Conservation (phyloP, 1,140 invertebrate species). For the Lordiphosa collinella region DNA sequence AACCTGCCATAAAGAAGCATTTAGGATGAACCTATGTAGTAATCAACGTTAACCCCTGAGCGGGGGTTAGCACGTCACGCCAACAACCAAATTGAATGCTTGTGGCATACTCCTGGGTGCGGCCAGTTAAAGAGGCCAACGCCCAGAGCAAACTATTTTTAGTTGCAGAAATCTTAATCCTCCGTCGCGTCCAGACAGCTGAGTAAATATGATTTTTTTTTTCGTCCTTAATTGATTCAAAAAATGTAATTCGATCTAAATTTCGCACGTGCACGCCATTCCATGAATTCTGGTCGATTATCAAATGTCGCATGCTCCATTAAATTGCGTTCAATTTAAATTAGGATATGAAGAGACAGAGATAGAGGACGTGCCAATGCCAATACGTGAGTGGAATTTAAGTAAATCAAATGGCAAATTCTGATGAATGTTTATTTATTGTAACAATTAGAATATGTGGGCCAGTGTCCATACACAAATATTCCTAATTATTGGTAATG, state of each 20-base stretch:
- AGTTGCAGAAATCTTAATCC: constrained; percentile 21
- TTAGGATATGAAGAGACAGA: constrained; percentile 10
- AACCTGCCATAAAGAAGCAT: constrained; percentile 45
- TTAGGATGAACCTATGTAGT: constrained; percentile 32
- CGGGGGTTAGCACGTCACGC: constrained; percentile 33
- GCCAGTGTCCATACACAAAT: neutral
- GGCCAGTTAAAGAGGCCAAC: constrained; percentile 23
- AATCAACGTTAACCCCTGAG: constrained; percentile 2
- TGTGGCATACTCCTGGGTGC: constrained; percentile 5
- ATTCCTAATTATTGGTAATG: constrained; percentile 1
- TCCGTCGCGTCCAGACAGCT: constrained; percentile 20
- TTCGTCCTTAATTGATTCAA: constrained; percentile 55
- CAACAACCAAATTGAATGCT: constrained; percentile 32
- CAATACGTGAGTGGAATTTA: neutral
- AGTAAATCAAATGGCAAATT: neutral
- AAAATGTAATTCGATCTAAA: constrained; percentile 56
- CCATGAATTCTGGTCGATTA: constrained; percentile 6
- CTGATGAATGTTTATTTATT: constrained; percentile 1
- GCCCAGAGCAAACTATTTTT: constrained; percentile 48
- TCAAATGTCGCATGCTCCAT: constrained; percentile 20
- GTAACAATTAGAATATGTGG: constrained; percentile 3
- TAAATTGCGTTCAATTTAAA: constrained; percentile 30
- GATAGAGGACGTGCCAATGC: neutral
- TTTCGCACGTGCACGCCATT: constrained; percentile 25
- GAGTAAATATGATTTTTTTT: constrained; percentile 43